phyloP scores from a whole-genome alignment of 2,113 vertebrate species.

The Calyptommatus sinebrachiatus region DNA sequence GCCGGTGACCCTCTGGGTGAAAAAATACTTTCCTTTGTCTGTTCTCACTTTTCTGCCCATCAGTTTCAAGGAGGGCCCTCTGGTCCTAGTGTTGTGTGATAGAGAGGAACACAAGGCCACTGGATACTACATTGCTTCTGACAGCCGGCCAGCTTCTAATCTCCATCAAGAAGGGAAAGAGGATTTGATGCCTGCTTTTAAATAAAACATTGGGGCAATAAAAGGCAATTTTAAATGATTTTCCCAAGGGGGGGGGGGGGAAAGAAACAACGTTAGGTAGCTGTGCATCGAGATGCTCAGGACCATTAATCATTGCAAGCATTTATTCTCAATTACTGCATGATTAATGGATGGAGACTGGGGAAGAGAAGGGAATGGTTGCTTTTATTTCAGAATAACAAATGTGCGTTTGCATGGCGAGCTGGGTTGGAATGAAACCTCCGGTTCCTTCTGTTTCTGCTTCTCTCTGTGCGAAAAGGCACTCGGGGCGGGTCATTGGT shows the following conservation, averaged over 20 bases:
- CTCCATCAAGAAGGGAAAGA: not conserved
- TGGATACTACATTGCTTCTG: not conserved
- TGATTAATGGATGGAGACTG: not conserved
- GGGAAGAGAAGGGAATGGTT: not conserved
- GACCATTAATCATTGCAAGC: not conserved
- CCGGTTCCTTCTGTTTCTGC: not conserved
- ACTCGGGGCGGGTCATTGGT: not conserved
- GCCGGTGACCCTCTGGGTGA: no score
- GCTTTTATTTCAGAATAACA: not conserved
- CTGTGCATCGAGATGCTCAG: rapidly evolving
- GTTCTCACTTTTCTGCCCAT: no score
- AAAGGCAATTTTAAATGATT: not conserved
- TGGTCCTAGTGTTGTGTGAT: no score
- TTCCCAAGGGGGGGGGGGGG: not conserved
- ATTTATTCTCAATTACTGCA: not conserved
- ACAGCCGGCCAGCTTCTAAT: not conserved
- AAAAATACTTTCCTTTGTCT: no score
- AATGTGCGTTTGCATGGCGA: not conserved
- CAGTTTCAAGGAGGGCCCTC: no score
- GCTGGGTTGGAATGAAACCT: no score
- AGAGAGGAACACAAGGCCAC: no score
- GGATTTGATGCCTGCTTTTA: not conserved
- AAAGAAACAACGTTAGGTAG: rapidly evolving
- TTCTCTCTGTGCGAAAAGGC: no score
- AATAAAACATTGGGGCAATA: not conserved